Evolutionary conservation across 2,797 vertebrate species (phyloP).

Genomic region (Paratrypauchen microcephalus): DNA sequence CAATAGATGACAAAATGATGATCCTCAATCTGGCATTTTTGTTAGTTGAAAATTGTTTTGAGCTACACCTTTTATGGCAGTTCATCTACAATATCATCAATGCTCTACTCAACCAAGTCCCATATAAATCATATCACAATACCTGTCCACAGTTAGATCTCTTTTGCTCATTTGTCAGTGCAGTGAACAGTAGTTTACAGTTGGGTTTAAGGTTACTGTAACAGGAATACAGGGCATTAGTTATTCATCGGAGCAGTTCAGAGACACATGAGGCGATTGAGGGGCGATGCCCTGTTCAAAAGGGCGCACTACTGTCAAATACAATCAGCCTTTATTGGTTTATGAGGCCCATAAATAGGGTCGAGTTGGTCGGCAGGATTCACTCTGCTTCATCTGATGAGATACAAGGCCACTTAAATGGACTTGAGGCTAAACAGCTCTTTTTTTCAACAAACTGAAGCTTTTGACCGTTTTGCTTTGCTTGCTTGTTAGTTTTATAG

Average conservation of each 20-base stretch:
- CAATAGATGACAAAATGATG: not conserved
- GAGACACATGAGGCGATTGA: not conserved
- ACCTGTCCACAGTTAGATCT: not conserved
- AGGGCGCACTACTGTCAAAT: slow-evolving; percentile 5
- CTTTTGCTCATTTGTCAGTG: not conserved
- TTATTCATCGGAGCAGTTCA: not conserved
- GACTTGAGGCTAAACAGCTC: not conserved
- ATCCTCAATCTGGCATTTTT: too few relatives aligned
- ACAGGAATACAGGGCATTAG: not conserved
- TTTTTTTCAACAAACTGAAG: not conserved
- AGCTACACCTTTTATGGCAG: too few relatives aligned
- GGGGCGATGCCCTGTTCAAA: not conserved
- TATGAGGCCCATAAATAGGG: not conserved
- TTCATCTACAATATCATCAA: too few relatives aligned
- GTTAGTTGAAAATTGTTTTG: too few relatives aligned
- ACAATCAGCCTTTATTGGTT: slow-evolving; percentile 5
- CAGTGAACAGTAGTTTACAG: not conserved
- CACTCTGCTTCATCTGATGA: not conserved
- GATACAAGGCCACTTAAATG: not conserved
- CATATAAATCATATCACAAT: not conserved
- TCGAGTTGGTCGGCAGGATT: not conserved
- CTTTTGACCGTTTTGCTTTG: not conserved
- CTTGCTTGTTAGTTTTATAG: not conserved
- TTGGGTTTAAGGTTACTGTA: not conserved
- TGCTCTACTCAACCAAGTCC: not conserved